Evolutionary conservation across 1,140 invertebrate species (phyloP), one percentile per base, ranked within the genome.

Genomic region (Hypothenemus hampei): DNA sequence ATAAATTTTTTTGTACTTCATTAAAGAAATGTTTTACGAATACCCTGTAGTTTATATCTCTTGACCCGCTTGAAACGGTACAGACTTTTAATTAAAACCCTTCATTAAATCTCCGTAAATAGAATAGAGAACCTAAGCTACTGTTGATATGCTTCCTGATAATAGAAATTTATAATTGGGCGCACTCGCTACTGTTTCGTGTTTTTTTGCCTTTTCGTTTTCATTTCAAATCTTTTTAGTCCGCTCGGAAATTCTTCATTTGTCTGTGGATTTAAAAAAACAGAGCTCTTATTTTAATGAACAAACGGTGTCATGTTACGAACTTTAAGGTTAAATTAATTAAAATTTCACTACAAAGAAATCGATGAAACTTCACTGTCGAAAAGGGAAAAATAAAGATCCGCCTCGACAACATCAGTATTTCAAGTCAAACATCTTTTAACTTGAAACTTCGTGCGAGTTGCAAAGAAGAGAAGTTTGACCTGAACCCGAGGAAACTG

Each of bases 91-190:
- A 37, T 49, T 37, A 49, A 49, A 49, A 36, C 33, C 47, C 47
- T 51, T 51, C 36, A 51, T 51, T 51, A 51, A 51, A 51, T 41
- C 48, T 51, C 36, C 41, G 48, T 40, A 51, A 51, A 51, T 51
- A 41, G 48, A 51, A 51, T 51, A n/a, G 22, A 24, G 24, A 51
- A 41, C 41, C 48, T 51, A 51, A 40, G 48, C 48, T 51, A 51
- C 36, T 51, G 48, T 51, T 51, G 48, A 53, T 53, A 53, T 45
- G 41, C 50, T 24, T 24, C 39, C 15, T 19, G 50, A 53, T 53
- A 53, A 44, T 45, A 43, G 50, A 44, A 43, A 44, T 35, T 53
- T 51, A 51, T 51, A 51, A 51, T 51, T 51, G 49, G 47, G 39
- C 39, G 47, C 47, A 49, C 29, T 49, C 21, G 22, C 26, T 49